Evolutionary conservation across 2,888 invertebrate genomes (phyloP).

Genomic region (Enchytraeus crypticus): DNA sequence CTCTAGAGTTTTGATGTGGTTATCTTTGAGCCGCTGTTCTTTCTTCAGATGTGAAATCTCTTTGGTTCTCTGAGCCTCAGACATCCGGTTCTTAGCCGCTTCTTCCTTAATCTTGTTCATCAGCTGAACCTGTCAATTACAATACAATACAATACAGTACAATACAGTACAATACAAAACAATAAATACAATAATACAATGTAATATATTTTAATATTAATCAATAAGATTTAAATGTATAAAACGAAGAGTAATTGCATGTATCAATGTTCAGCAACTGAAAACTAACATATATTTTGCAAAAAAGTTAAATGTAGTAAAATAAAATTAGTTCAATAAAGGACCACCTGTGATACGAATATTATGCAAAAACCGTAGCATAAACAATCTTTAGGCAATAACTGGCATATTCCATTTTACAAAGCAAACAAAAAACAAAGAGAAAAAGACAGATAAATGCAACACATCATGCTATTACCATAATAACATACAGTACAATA

Average conservation of each 20-base stretch:
- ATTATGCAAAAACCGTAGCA: no score
- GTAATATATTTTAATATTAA: no score
- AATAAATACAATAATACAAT: not conserved
- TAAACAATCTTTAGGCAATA: conserved; percentile 1
- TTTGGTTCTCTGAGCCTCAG: conserved; percentile 66
- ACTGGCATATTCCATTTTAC: no score
- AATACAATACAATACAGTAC: not conserved
- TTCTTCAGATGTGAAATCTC: conserved; percentile 86
- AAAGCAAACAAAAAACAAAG: not conserved
- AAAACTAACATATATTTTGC: no score
- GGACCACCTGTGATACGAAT: no score
- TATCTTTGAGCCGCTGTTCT: conserved; percentile 77
- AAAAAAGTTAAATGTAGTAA: no score
- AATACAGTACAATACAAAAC: no score
- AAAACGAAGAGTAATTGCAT: no score
- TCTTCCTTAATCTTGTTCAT: conserved; percentile 91
- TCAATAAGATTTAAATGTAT: no score
- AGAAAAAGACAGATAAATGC: not conserved
- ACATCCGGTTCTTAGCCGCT: conserved; percentile 61
- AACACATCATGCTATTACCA: not conserved
- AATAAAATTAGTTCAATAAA: no score
- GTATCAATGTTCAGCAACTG: no score
- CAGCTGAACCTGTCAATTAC: conserved; percentile 52
- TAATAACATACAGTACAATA: not conserved
- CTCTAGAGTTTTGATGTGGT: conserved; percentile 75